Base-by-base conservation (phyloP, 1,140 invertebrate species). In the Holotrichia oblita region DNA sequence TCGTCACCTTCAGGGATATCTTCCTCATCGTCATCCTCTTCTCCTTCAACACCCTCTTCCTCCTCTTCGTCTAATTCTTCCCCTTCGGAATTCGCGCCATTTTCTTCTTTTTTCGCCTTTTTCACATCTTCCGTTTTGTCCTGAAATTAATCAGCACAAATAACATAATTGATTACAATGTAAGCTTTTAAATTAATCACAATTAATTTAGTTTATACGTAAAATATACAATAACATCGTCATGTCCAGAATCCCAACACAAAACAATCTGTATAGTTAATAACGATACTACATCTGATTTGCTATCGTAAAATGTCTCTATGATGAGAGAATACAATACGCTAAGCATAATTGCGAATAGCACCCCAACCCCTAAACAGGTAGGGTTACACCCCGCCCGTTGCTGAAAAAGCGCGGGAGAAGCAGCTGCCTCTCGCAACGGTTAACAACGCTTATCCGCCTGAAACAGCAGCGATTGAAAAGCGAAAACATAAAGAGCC, bases 21-120 rank as follows among this genome's bases (percentile, higher is more conserved):
- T 27, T 92, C 92, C 22, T 92, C 92, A 24, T 92, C 92, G 22
- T 92, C 92, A 7, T 93, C 92, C 20, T 92, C 93, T 76, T 92
- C 91, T 0, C 88, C 92, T 78, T 89, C 89, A 10, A 86, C 89
- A 61, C 88, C 86, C 61, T 88, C 89, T 81, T 90, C 89, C 73
- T 91, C 90, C 40, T 91, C 90, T 72, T 90, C 90, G 14, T 90
- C 90, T 79, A 88, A 81, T 64, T 88, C 87, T 76, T 87, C 87
- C 20, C 86, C 88, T 74, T 88, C 88, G 40, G 88, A 88, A 42
- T 86, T 87, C 42, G 88, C 88, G 20, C 93, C 92, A 83, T 93
- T 93, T 83, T 93, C 92, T 84, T 94, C 93, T 86, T 93, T 94
- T 88, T 93, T 93, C 84, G 91, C 90, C 89, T 94, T 94, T 89